Evolutionary conservation across 2,888 invertebrate species (phyloP), one percentile per base, ranked within the genome.

Genomic region (Brenthis ino): DNA sequence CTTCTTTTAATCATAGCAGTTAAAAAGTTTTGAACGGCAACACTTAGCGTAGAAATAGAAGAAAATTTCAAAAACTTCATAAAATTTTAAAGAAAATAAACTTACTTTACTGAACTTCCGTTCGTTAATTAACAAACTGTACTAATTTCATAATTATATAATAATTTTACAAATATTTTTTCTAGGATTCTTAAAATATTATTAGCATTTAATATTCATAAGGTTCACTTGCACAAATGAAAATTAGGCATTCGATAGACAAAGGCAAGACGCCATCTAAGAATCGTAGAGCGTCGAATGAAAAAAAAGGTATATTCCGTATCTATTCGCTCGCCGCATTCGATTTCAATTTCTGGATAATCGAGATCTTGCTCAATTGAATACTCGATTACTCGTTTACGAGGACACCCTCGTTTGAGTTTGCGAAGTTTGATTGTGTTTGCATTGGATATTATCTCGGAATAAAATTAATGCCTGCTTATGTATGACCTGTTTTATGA

Each of bases 321-420:
- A 86, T 85, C 88, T 82, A 87, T 89, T 85, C 85, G 75, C 80
- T 79, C 78, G 83, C 83, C 85, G 85, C 86, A 83, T 88, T 87
- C 87, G 85, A 87, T 89, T 91, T 86, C 87, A 87, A 89, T 90
- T 87, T 86, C 87, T 85, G 85, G 82, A 91, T 90, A 90, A 90
- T 90, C 88, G 87, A 88, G 88, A 89, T 87, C 88, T 88, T 90
- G 88, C 88, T 91, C 91, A 91, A 91, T 91, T 90, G 91, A 91
- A 89, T 87, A 89, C 85, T 88, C 89, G 89, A 90, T 88, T 87
- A 89, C 88, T 88, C 89, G 89, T 88, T 90, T 88, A 89, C 86
- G 85, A 81, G 83, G 84, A 87, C 85, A 85, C 83, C 82, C 82
- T 81, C 85, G 82, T 88, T 88, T 86, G 89, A 91, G 86, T 91